A percentile compares a stretch with the other conserved stretches of the same genome.
These are phyloP conservation scores for Oxyura jamaicensis DNA, from an alignment of 2,113 vertebrate genomes.

Conservation along the genomic window DNA sequence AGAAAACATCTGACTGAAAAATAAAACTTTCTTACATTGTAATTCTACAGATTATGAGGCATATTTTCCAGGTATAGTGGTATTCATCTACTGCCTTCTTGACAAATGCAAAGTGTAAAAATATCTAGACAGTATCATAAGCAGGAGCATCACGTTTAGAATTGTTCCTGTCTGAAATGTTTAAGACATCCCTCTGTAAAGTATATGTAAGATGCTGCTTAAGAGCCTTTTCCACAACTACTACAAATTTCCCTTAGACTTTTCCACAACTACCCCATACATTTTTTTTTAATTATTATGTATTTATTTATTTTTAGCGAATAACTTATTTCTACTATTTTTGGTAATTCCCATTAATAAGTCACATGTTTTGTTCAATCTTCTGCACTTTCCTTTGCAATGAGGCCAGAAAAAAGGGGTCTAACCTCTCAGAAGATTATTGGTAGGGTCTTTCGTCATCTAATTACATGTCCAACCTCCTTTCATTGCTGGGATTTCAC, in stretches of 20 bases:
- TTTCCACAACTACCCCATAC: not conserved
- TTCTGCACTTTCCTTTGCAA: not conserved
- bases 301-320: not conserved
- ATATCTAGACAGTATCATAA: not conserved
- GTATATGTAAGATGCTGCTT: not conserved
- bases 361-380: not conserved
- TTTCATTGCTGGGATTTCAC: not conserved
- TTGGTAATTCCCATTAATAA: not conserved
- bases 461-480: not conserved
- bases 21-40: not conserved
- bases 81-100: not conserved
- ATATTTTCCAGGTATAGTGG: not conserved
- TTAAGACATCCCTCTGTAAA: not conserved
- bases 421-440: not conserved
- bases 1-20: not conserved
- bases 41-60: not conserved
- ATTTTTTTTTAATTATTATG: too few species aligned
- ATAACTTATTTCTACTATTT: not conserved
- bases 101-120: not conserved
- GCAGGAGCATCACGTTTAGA: not conserved
- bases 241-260: not conserved
- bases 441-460: not conserved
- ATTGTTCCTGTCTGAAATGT: not conserved
- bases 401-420: not conserved
- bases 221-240: not conserved